These are phyloP conservation scores for Dromius quadrimaculatus DNA, from an alignment of 2,888 invertebrate species.

Conservation along the genomic window DNA sequence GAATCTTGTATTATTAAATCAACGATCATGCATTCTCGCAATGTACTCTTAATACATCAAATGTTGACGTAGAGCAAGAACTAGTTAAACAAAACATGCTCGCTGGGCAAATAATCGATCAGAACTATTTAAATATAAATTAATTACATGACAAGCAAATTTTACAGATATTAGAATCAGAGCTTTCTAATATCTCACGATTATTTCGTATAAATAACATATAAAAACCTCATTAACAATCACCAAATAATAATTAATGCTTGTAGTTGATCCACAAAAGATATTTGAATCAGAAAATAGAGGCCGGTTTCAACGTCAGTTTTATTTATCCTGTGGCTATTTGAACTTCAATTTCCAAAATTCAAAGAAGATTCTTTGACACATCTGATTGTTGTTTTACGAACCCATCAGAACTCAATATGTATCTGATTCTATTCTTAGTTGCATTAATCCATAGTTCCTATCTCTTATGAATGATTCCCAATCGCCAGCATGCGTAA, in stretches of 20 bases:
- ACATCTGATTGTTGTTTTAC: no score
- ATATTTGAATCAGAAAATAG: no score
- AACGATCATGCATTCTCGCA: conserved; percentile 12
- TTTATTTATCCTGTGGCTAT: no score
- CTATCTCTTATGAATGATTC: no score
- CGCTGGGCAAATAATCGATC: conserved; percentile 30
- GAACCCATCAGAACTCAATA: no score
- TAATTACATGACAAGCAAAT: conserved; percentile 37
- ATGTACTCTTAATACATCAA: conserved; percentile 23
- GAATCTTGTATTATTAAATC: conserved; percentile 10
- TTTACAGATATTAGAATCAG: conserved; percentile 16
- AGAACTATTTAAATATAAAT: conserved; percentile 35
- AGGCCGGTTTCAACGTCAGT: no score
- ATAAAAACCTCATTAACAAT: conserved; percentile 27
- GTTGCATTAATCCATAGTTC: no score
- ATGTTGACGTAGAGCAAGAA: conserved; percentile 26
- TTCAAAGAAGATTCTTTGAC: no score
- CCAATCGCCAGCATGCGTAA: no score
- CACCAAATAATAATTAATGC: conserved; percentile 9
- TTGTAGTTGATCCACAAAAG: conserved; percentile 5
- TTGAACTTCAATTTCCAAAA: no score
- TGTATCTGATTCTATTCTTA: no score
- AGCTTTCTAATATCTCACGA: conserved; percentile 31
- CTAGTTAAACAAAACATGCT: conserved; percentile 35
- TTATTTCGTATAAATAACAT: conserved; percentile 18